These are phyloP conservation scores for Parnassius apollo DNA, from an alignment of 2,888 invertebrate genomes.

Conservation along the genomic window DNA sequence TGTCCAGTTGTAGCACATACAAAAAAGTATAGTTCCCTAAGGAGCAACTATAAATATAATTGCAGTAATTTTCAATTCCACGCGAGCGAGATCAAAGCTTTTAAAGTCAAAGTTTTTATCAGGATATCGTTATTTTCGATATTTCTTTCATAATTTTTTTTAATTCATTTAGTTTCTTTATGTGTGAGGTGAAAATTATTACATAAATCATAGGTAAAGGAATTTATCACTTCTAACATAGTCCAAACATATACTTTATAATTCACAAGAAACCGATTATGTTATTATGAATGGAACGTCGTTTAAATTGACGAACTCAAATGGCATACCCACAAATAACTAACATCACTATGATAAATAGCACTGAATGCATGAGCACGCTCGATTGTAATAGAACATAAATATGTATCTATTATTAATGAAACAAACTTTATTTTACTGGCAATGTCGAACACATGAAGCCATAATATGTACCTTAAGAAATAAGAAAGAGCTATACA, in stretches of 20 bases:
- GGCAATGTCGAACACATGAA: neutral
- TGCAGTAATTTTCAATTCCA: too few relatives aligned
- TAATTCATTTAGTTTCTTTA: too few relatives aligned
- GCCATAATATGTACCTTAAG: neutral
- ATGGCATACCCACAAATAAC: conserved; percentile 38
- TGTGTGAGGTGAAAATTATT: too few relatives aligned
- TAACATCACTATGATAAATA: conserved; percentile 40
- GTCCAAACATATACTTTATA: conserved; percentile 5
- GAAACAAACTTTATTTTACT: conserved; percentile 19
- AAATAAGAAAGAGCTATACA: neutral
- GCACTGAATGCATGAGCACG: conserved; percentile 36
- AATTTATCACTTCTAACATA: neutral
- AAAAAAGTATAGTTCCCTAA: too few relatives aligned
- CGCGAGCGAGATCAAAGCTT: too few relatives aligned
- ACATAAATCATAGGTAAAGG: neutral
- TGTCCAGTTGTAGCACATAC: too few relatives aligned
- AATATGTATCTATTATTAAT: conserved; percentile 28
- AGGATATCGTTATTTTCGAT: too few relatives aligned
- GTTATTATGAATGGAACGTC: conserved; percentile 8
- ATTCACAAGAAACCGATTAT: conserved; percentile 5
- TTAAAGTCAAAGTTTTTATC: too few relatives aligned
- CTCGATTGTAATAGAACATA: conserved; percentile 33
- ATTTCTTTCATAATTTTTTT: too few relatives aligned
- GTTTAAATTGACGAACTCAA: conserved; percentile 16
- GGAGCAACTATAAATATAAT: too few relatives aligned